Evolutionary conservation across 2,888 invertebrate species (phyloP), one percentile per base, ranked within the genome.

Genomic region (Urechis unicinctus): DNA sequence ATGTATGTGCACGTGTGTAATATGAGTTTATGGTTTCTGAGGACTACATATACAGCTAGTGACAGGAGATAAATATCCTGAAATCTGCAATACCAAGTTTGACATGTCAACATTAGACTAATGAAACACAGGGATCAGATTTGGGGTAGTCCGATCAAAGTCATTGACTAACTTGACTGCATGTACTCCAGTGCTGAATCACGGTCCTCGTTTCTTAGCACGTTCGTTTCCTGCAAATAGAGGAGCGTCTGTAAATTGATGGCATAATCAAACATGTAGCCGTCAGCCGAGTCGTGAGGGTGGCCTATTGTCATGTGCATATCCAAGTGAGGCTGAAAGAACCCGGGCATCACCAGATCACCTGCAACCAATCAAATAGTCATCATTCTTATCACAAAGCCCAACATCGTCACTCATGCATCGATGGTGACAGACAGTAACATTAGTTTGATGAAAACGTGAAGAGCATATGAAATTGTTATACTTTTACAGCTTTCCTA

Each of bases 241-340:
- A 89, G 82, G 0, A 91, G 86, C 0, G 91, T 89, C 79, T 92
- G 90, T 78, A 95, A 85, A 80, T 94, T 95, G 17, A 90, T 90
- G 0, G 95, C 95, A 79, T 96, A 95, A 63, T 93, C 92, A 80
- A 92, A 97, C 83, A 95, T 89, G 75, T 91, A 93, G 76, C 93
- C 93, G 77, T 97, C 96, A 0, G 89, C 94, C 1, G 80, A 79
- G 58, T 81, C 80, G 30, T 80, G 78, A 1, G 79, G 77, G 57
- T 78, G 71, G 36, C 77, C 72, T 55, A 82, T 66, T 25, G 78
- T 66, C 54, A 72, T 74, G 44, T 72, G 73, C 6, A 78, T 70
- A 51, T 73, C 75, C 56, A 79, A 67, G 55, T 78, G 77, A 60
- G 77, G 71, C 45, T 69, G 63, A 80, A 76, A 78, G 60, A 81